Base-by-base conservation (phyloP, 2,797 vertebrate species). In the Rallus crepitans region DNA sequence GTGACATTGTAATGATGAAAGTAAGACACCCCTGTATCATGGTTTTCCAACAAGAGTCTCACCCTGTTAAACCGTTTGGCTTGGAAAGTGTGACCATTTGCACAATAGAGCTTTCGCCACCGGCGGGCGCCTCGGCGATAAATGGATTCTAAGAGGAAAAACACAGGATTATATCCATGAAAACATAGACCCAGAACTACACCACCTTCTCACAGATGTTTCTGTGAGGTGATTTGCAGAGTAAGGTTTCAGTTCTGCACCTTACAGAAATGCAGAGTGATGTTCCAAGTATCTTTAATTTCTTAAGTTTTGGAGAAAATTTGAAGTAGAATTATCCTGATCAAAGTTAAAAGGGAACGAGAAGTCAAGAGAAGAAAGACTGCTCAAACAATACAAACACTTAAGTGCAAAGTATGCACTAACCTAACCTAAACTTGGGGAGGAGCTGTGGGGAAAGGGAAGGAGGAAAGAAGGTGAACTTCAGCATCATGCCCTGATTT, bases 1-100 rank as follows among this genome's bases (percentile, higher is more conserved):
- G 61, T 72, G 57, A 70, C 42, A 83, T 1, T 21, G 64, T 9
- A 42, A 85, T 39, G 11, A 80, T 1, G 9, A 33, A 94, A 77
- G 20, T 21, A 19, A 93, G 87, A 81, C 92, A 96, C 82, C 65
- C 93, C 83, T 94, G 87, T 53, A 85, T 72, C 82, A 88, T 35
- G 73, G 31, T 48, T 93, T 82, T 65, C 61, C 93, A 87, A 31
- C 56, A 50, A 95, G 94, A 95, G 48, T 86, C 96, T 97, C 98
- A 99, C 99, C 98, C 99, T 98, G 98, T 99, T 99, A 95, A 99
- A 99, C 94, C 99, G 98, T 90, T 99, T 99, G 94, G 99, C 99
- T 98, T 99, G 99, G 96, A 99, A 99, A 96, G 99, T 99, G 72
- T 99, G 99, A 90, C 99, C 99, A 72, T 99, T 99, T 96, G 99